Evolutionary conservation across 2,888 invertebrate genomes (phyloP).

Genomic region (Eueremaeus valkanovi): DNA sequence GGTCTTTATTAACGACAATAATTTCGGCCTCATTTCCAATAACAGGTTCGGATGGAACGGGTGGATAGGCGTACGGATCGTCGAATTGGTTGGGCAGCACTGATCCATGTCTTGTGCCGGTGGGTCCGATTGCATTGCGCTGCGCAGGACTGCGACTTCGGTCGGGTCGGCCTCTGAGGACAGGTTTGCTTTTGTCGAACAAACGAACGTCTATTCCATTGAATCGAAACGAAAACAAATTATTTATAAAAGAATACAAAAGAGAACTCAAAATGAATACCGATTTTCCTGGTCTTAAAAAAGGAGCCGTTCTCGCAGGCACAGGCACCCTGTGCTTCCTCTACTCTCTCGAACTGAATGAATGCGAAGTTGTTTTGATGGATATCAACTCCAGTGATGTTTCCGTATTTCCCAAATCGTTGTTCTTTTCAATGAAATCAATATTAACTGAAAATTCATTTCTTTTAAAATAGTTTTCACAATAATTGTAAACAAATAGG

Average conservation of each 20-base stretch:
- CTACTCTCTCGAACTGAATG: constrained; percentile 23
- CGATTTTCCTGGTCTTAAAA: neutral
- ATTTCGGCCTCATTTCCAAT: constrained; percentile 40
- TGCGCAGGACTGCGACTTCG: constrained; percentile 1
- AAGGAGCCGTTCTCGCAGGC: neutral
- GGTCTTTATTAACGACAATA: constrained; percentile 38
- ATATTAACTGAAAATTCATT: too few relatives aligned
- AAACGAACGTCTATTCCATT: constrained; percentile 5
- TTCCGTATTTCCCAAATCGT: constrained; percentile 15
- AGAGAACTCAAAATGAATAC: neutral
- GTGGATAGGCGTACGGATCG: neutral
- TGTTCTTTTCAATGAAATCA: too few relatives aligned
- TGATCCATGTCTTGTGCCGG: constrained; percentile 16
- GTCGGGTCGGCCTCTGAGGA: too few relatives aligned
- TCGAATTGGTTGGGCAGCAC: neutral
- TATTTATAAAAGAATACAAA: neutral
- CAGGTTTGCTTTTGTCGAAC: too few relatives aligned
- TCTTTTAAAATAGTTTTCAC: too few relatives aligned
- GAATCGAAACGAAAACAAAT: neutral
- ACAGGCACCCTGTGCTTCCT: constrained; percentile 23
- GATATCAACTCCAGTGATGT: constrained; percentile 22
- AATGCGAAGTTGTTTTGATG: constrained; percentile 20
- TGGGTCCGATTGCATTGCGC: neutral
- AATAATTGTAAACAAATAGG: too few relatives aligned
- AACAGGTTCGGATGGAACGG: neutral